Evolutionary conservation across 2,888 invertebrate species (phyloP), one percentile per base, ranked within the genome.

Genomic region (Cantharis nigra): DNA sequence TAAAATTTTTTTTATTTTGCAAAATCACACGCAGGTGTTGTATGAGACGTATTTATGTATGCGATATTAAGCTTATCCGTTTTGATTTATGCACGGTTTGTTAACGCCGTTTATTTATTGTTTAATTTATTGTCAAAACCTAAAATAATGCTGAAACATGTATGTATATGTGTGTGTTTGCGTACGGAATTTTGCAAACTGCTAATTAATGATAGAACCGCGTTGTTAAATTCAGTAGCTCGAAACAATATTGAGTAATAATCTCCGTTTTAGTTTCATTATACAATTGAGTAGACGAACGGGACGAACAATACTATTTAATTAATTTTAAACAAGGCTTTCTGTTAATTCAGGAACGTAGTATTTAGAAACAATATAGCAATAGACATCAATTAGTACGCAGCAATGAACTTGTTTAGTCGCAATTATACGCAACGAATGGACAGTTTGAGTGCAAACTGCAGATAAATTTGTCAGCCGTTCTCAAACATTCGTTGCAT

Each of bases 331-430:
- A 86, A 85, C 85, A 83, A 83, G 83, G 83, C 78, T 80, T 72
- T 80, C 80, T 78, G 79, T 80, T 80, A 81, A 81, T 80, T 81
- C 80, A 78, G 80, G 80, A 79, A 79, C 79, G 72, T 72, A 76
- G 80, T 85, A 85, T 87, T 87, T 86, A 86, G 87, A 87, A 87
- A 88, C 88, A 87, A 87, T 87, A 86, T 87, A 85, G 87, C 87
- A 87, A 88, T 87, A 87, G 87, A 86, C 87, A 86, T 87, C 88
- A 88, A 88, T 88, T 88, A 88, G 87, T 87, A 87, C 88, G 88
- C 88, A 86, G 87, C 87, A 85, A 83, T 88, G 88, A 86, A 87
- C 87, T 88, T 88, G 88, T 88, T 88, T 87, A 87, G 88, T 87
- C 86, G 85, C 87, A 88, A 88, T 88, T 88, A 88, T 87, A 88